phyloP scores from a whole-genome alignment of 2,113 vertebrate genomes.

The Pycnonotus jocosus region DNA sequence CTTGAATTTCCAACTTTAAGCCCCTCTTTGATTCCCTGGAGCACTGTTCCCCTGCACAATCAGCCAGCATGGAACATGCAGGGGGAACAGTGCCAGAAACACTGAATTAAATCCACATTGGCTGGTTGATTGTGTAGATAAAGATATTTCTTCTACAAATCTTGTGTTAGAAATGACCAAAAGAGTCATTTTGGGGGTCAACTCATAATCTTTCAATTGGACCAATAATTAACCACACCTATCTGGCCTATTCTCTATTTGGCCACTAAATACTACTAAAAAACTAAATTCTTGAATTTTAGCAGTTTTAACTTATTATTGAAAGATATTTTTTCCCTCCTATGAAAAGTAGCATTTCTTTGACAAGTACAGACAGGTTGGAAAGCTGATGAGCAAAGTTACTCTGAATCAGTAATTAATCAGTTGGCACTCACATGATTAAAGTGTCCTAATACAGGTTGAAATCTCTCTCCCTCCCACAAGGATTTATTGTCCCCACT shows the following conservation, averaged over 20 bases:
- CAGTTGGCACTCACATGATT: neutral
- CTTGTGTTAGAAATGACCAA: neutral
- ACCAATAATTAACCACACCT: no score
- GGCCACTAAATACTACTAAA: neutral
- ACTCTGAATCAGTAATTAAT: neutral
- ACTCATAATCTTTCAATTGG: neutral
- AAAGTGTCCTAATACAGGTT: neutral
- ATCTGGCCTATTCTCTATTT: neutral
- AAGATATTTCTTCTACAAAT: neutral
- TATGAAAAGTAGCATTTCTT: neutral
- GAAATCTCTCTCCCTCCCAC: neutral
- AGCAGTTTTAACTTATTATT: neutral
- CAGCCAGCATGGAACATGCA: neutral
- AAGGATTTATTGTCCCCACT: neutral
- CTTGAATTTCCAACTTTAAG: neutral
- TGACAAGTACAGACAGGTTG: neutral
- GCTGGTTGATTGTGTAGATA: neutral
- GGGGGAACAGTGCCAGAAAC: neutral
- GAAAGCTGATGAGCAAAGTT: neutral
- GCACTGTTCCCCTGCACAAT: neutral
- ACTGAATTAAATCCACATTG: neutral
- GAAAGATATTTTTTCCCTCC: neutral
- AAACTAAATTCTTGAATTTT: neutral
- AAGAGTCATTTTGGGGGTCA: neutral
- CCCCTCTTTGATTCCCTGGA: rapidly evolving